phyloP scores from a whole-genome alignment of 2,797 vertebrate genomes.

The Acanthis flammea region DNA sequence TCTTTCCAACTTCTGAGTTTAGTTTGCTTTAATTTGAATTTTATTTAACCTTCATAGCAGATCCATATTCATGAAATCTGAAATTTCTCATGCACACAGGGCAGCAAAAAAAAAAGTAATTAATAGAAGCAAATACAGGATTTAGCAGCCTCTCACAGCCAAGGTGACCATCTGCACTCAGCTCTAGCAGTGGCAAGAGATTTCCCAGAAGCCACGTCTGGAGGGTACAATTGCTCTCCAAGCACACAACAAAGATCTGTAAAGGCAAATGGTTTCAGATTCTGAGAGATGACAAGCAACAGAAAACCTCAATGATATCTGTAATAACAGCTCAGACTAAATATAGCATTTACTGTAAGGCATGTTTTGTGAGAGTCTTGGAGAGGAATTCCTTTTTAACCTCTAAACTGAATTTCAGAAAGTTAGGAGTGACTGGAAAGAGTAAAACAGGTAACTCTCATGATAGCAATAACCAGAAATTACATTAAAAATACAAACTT shows the following conservation, averaged over 20 bases:
- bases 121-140: rapidly evolving
- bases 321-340: neutral
- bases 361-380: neutral
- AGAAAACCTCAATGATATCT: neutral
- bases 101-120: neutral
- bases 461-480: neutral
- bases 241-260: neutral
- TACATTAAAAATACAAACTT: neutral
- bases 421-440: neutral
- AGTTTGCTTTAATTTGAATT: neutral
- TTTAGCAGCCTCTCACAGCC: neutral
- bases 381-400: neutral
- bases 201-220: neutral
- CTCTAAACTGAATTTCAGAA: neutral
- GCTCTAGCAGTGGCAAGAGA: neutral
- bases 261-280: neutral
- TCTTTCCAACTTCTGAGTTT: neutral
- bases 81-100: neutral
- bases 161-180: neutral
- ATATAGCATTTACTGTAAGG: neutral
- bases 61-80: neutral
- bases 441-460: neutral
- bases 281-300: neutral
- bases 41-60: neutral
- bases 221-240: neutral